Base-by-base conservation (phyloP, 1,140 invertebrate species). In the Coptotermes formosanus region DNA sequence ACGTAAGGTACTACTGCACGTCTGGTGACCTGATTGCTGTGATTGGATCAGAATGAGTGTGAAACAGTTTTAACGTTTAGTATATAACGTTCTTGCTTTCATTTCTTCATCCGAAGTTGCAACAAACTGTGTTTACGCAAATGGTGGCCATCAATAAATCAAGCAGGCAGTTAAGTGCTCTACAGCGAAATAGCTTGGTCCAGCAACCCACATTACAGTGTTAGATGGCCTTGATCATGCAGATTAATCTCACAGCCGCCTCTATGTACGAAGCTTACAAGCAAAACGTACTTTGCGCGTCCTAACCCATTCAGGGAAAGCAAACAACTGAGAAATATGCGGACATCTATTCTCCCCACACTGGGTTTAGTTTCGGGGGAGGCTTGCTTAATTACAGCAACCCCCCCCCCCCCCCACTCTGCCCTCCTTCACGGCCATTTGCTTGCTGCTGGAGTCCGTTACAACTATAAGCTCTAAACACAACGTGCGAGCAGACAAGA, bases 311-410 rank as follows among this genome's bases (percentile, higher is more conserved):
- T 75, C 64, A 75, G 64, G n/a, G n/a, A 75, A 75, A 23, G 64
- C 64, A 75, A 75, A 75, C 64, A 75, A 75, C 64, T 75, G 64
- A 75, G 64, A 75, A 75, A 75, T 75, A 75, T 75, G 64, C n/a
- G 64, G 64, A 75, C 64, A 75, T 75, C 64, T 14, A 75, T 75
- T 75, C 64, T 75, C 64, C 64, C 64, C 25, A 55, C 64, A 75
- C 25, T 75, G 64, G 64, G n/a, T 75, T 75, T 75, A 75, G 64
- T 75, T 75, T 75, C 64, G 64, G n/a, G 52, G 64, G 64, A 30
- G 64, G 64, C n/a, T 75, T 30, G 64, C 64, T 75, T 75, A 75
- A 75, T 75, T 75, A 75, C 64, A 75, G 64, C 12, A 23, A 11
- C 59, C 23, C 19, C 6, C 64, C 64, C 25, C n/a, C 25, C 25